Base-by-base conservation (phyloP, 2,888 invertebrate genomes). In the Cataglyphis livida region DNA sequence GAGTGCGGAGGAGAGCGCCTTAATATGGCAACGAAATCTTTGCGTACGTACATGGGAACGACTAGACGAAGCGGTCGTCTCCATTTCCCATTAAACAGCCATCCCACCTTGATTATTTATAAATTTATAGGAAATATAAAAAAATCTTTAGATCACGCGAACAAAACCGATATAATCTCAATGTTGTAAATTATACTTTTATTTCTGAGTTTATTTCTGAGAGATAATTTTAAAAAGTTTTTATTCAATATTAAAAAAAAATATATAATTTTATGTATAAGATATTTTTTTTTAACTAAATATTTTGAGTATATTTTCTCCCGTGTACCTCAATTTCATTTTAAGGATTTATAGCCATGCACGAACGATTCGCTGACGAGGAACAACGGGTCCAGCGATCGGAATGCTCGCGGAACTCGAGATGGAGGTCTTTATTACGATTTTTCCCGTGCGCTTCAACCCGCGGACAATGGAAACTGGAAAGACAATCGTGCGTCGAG, bases 1-100 rank as follows among this genome's bases (percentile, higher is more conserved):
- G 12, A 21, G n/a, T 51, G 21, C 57, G 21, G 64, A 35, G 84
- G 75, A 70, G 15, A 74, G 44, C 61, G 57, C 76, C 91, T 91
- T 88, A 90, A 91, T 91, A 91, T 90, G 91, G 91, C 88, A 85
- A 59, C 82, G 90, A 92, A 92, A 91, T 87, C 90, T 89, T 89
- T 89, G 84, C 86, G 76, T 83, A 85, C 89, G 73, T 90, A 89
- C 87, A 91, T 91, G 92, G 90, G 85, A 87, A 90, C 35, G 91
- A 88, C 90, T 90, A 86, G 91, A 87, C 89, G 41, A 32, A 35
- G 44, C 84, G 38, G 28, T 62, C 74, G 44, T 81, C 65, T 85
- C 66, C 66, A 62, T 84, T 79, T 78, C 54, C 65, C 48, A 15
- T 61, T 61, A 21, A 32, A 66, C 18, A n/a, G 21, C 15, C n/a